Conservation (phyloP, 2,797 vertebrate genomes). For the Pipistrellus nathusii region DNA sequence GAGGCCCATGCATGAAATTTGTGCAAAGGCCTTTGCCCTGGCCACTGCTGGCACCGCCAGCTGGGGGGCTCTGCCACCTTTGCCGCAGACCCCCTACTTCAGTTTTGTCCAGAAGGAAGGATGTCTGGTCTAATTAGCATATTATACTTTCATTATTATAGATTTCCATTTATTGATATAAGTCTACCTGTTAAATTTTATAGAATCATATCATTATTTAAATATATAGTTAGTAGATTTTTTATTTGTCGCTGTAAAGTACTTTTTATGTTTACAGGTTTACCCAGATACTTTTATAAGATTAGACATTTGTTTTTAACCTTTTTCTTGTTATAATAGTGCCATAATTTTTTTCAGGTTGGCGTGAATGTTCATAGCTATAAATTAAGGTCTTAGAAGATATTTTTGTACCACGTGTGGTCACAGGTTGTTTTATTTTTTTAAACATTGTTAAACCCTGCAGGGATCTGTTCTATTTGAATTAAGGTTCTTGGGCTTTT, state of each 20-base stretch:
- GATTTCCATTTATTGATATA: constrained; percentile 58
- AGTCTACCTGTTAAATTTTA: constrained; percentile 65
- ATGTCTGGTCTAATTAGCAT: too few species aligned
- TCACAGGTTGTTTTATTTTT: constrained; percentile 28
- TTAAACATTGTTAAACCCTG: background rate
- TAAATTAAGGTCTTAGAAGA: constrained; percentile 37
- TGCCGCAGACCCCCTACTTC: too few species aligned
- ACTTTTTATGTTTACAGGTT: constrained; percentile 59
- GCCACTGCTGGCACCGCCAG: too few species aligned
- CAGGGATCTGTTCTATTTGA: constrained; percentile 50
- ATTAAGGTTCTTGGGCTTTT: constrained; percentile 53
- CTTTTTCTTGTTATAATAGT: constrained; percentile 63
- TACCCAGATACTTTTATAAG: constrained; percentile 33
- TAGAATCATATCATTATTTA: constrained; percentile 60
- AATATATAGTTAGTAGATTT: constrained; percentile 41
- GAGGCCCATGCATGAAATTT: too few species aligned
- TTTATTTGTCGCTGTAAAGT: constrained; percentile 16
- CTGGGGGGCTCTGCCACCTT: too few species aligned
- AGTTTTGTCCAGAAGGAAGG: too few species aligned
- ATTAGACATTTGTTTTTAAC: constrained; percentile 50
- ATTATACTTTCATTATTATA: too few species aligned
- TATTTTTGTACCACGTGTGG: constrained; percentile 40
- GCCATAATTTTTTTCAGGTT: constrained; percentile 50
- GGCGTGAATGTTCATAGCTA: constrained; percentile 44
- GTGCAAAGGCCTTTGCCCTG: too few species aligned